Percentiles rank a stretch among this genome's conserved stretches.
These are phyloP conservation scores for Frankliniella fusca DNA, from an alignment of 2,888 invertebrate genomes.

Conservation along the genomic window DNA sequence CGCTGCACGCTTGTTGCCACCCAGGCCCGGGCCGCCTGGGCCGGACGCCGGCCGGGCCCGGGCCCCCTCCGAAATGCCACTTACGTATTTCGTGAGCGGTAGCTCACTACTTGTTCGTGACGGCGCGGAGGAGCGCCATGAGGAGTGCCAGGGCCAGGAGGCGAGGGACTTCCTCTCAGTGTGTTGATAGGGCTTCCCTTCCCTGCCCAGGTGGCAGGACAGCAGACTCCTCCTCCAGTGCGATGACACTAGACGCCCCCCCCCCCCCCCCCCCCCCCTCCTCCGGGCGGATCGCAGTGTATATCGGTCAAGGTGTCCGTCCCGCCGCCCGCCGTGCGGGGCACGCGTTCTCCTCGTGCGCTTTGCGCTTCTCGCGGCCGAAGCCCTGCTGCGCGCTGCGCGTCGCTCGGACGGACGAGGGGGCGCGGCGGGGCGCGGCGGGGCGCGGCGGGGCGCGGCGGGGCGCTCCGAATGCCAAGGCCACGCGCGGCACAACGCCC, in stretches of 20 bases:
- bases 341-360: not conserved
- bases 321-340: not conserved
- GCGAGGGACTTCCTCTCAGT: too few relatives aligned
- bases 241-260: not conserved
- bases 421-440: not conserved
- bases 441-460: not conserved
- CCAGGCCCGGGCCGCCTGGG: too few relatives aligned
- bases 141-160: too few relatives aligned
- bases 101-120: too few relatives aligned
- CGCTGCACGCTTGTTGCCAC: too few relatives aligned
- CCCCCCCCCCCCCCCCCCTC: not conserved
- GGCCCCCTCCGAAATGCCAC: too few relatives aligned
- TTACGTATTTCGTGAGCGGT: too few relatives aligned
- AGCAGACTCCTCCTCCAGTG: not conserved
- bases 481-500: not conserved
- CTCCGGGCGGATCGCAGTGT: not conserved
- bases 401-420: not conserved
- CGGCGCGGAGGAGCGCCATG: too few relatives aligned
- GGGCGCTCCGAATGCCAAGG: not conserved
- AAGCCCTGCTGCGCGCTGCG: not conserved
- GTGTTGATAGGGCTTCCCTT: too few relatives aligned
- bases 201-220: too few relatives aligned
- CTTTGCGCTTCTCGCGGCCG: not conserved
- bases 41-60: too few relatives aligned
- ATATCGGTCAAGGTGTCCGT: slow-evolving; percentile 1